A percentile compares a stretch with the other conserved stretches of the same genome.
Conservation (phyloP, 2,888 invertebrate genomes). For the Sminthurides aquaticus region DNA sequence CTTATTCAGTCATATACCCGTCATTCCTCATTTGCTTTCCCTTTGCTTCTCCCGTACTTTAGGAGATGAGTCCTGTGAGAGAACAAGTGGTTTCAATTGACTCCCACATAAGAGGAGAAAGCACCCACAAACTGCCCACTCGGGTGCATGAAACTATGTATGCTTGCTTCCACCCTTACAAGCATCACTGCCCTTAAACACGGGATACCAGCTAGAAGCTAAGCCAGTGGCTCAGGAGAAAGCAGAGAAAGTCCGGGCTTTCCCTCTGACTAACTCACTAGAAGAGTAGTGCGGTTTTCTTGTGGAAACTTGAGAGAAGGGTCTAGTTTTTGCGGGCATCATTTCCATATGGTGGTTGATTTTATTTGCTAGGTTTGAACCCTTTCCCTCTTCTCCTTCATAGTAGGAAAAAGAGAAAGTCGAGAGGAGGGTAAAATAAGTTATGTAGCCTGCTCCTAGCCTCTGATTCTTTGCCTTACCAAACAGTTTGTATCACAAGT, state of each 20-base stretch:
- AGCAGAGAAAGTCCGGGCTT: neutral
- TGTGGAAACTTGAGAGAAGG: neutral
- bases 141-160: too few relatives aligned
- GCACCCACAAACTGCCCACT: neutral
- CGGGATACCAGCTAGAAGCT: neutral
- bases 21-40: too few relatives aligned
- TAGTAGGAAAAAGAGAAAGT: too few relatives aligned
- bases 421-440: too few relatives aligned
- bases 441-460: neutral
- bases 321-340: neutral
- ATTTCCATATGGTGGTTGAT: neutral
- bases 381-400: neutral
- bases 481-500: neutral
- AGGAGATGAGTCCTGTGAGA: neutral
- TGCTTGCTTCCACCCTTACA: too few relatives aligned
- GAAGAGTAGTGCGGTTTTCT: neutral
- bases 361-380: neutral
- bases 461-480: neutral
- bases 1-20: too few relatives aligned
- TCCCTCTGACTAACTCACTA: too few relatives aligned
- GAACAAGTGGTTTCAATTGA: slow-evolving; percentile 7
- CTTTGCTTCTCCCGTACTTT: neutral
- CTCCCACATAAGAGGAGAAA: neutral
- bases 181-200: neutral
- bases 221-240: neutral